Evolutionary conservation across 2,797 vertebrate genomes (phyloP).

Genomic region (Tokudaia muenninki): DNA sequence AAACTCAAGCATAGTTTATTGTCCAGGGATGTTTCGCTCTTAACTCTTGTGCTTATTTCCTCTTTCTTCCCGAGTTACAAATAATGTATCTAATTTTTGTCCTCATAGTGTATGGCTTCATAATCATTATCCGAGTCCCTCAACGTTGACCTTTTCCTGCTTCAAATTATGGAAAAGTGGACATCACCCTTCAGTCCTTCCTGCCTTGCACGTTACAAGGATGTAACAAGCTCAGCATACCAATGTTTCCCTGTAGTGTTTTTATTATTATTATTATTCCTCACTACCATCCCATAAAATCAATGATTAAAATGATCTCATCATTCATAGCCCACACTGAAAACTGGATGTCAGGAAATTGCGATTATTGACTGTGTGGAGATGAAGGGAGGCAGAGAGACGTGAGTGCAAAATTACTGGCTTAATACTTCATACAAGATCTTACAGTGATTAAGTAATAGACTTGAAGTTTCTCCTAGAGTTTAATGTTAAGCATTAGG

Average conservation of each 20-base stretch:
- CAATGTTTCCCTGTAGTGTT: not conserved
- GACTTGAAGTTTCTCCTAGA: slow-evolving; percentile 72
- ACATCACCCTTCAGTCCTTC: not conserved
- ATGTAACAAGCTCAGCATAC: not conserved
- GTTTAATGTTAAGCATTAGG: slow-evolving; percentile 37
- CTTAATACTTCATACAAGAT: not conserved
- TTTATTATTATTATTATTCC: not conserved
- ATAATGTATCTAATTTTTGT: not conserved
- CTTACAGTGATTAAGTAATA: slow-evolving; percentile 63
- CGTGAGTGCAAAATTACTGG: not conserved
- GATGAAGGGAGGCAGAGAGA: not conserved
- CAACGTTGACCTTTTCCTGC: not conserved
- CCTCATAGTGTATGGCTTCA: not conserved
- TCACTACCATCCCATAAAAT: not conserved
- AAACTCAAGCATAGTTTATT: not conserved
- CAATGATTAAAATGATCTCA: not conserved
- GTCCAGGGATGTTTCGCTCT: not conserved
- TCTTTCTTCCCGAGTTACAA: slow-evolving; percentile 45
- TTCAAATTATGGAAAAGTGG: slow-evolving; percentile 2
- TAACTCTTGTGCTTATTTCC: not conserved
- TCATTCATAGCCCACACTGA: slow-evolving; percentile 3
- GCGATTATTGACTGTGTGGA: not conserved
- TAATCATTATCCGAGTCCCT: not conserved
- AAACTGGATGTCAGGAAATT: not conserved
- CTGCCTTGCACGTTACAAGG: not conserved